Evolutionary conservation across 2,888 invertebrate genomes (phyloP), one percentile per base, ranked within the genome.

Genomic region (Leptinotarsa haldemani): DNA sequence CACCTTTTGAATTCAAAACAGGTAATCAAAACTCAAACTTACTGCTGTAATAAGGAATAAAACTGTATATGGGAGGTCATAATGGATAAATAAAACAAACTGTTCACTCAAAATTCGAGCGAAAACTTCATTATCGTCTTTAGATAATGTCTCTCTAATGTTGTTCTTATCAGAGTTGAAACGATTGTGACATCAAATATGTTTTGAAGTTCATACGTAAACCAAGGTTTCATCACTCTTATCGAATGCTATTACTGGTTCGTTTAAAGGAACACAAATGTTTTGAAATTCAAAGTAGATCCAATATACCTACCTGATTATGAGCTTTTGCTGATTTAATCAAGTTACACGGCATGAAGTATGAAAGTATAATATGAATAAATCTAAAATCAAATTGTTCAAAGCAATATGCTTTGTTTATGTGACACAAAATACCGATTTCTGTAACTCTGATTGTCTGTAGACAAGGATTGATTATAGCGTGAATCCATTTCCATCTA

Each of bases 101-200:
- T 30, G 7, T 40, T 40, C 40, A 0, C 40, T 40, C 40, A 40
- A 12, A 40, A 12, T 40, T 40, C 40, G 9, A 40, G 12, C 40
- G 22, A 56, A 3, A 18, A 3, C 20, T 13, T 20, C 22, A 56
- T 56, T 56, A 56, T 56, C 22, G 22, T 13, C 4, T 50, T 20
- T 20, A n/a, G 22, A 22, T 66, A 25, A 66, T 50, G 15, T 15
- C 3, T 7, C 20, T 25, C 20, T 25, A 22, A 50, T 25, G 15
- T 50, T 20, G 18, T 68, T 56, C 56, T 68, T 68, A 68, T 56
- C 68, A 66, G 7, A 56, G 20, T 9, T n/a, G n/a, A n/a, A 18
- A 46, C 16, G 18, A 56, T 68, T 68, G 68, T 68, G 68, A 68
- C 40, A 68, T 68, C 68, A 18, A 68, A 40, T 20, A 56, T 20